A percentile compares a stretch with the other conserved stretches of the same genome.
phyloP scores from a whole-genome alignment of 2,113 vertebrate genomes.

The Laticauda laticaudata region DNA sequence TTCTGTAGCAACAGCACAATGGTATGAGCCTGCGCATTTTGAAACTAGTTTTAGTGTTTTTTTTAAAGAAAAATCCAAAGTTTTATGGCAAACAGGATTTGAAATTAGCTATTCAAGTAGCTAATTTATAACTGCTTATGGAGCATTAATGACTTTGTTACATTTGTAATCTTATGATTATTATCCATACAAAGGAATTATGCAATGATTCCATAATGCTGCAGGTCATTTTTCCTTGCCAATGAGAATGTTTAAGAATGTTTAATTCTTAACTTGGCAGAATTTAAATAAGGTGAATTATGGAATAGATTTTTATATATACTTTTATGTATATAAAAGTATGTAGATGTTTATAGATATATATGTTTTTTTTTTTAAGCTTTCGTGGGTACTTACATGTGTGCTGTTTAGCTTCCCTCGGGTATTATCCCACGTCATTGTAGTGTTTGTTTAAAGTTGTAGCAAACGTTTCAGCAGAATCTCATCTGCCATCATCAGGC shows the following conservation, averaged over 20 bases:
- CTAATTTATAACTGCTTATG: neutral
- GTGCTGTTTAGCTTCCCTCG: too few species aligned
- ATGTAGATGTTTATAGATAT: too few species aligned
- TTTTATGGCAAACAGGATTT: slow-evolving; percentile 28
- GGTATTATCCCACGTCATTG: too few species aligned
- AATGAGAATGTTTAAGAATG: neutral
- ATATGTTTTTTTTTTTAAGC: too few species aligned
- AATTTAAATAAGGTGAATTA: neutral
- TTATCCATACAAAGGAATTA: slow-evolving; percentile 27
- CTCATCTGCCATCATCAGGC: too few species aligned
- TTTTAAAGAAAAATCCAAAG: neutral
- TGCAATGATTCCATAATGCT: slow-evolving; percentile 34
- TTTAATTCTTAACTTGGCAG: neutral
- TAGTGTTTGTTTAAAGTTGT: too few species aligned
- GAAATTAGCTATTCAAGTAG: slow-evolving; percentile 1
- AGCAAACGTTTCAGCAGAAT: too few species aligned
- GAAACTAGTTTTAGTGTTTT: neutral
- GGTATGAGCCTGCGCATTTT: slow-evolving; percentile 25
- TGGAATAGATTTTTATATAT: neutral
- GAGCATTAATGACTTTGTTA: slow-evolving; percentile 16
- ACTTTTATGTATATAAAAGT: too few species aligned
- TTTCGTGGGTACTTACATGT: too few species aligned
- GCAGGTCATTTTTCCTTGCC: slow-evolving; percentile 39
- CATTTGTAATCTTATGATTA: slow-evolving; percentile 41
- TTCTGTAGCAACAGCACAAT: neutral